phyloP scores from a whole-genome alignment of 2,888 invertebrate species.

The Cyaniris semiargus region DNA sequence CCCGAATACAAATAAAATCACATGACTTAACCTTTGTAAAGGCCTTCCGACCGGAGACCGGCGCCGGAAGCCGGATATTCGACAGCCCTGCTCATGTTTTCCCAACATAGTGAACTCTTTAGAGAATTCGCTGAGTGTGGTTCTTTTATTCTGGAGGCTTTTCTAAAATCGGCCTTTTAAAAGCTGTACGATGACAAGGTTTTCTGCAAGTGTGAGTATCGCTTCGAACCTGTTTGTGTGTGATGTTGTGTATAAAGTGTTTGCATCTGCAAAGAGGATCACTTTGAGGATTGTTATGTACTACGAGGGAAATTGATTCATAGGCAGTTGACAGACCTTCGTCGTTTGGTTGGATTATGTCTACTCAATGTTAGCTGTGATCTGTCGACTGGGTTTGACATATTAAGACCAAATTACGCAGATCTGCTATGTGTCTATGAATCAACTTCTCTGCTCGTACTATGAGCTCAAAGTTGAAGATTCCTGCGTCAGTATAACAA shows the following conservation, averaged over 20 bases:
- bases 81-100: constrained; percentile 31
- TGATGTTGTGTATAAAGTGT: neutral
- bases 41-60: constrained; percentile 25
- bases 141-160: constrained; percentile 23
- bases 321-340: too few species aligned
- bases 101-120: constrained; percentile 30
- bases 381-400: too few species aligned
- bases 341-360: too few species aligned
- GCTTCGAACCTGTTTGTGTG: neutral
- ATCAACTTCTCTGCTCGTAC: too few species aligned
- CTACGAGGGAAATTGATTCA: neutral
- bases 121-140: constrained; percentile 29
- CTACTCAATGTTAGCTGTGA: too few species aligned
- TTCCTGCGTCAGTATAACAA: too few species aligned
- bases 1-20: constrained; percentile 7
- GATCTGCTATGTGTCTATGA: too few species aligned
- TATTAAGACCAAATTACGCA: too few species aligned
- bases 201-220: neutral
- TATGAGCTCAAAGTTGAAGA: too few species aligned
- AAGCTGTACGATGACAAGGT: neutral
- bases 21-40: constrained; percentile 9
- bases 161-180: constrained; percentile 23
- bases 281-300: neutral
- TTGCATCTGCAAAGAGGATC: neutral
- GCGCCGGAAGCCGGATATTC: constrained; percentile 26